A percentile compares a stretch with the other conserved stretches of the same genome.
These are phyloP conservation scores for Catajapyx aquilonaris DNA, from an alignment of 1,140 invertebrate species.

Conservation along the genomic window DNA sequence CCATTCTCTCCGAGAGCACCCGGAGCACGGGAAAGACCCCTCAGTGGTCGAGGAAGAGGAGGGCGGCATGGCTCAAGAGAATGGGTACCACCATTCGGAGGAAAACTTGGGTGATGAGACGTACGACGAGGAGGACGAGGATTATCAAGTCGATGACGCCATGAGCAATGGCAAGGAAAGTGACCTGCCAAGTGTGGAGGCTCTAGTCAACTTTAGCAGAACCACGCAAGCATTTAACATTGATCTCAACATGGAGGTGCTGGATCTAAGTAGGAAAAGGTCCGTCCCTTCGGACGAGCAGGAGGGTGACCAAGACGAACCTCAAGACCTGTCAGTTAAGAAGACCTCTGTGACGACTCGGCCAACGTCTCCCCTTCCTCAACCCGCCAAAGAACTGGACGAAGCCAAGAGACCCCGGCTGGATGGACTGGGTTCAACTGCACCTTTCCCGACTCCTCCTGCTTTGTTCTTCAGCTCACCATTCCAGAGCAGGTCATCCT, in stretches of 20 bases:
- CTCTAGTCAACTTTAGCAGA: constrained; percentile 10
- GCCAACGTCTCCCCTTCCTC: background rate
- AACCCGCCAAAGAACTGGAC: constrained; percentile 1
- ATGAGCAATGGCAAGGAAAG: background rate
- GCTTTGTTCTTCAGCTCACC: constrained; percentile 3
- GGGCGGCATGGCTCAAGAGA: constrained; percentile 6
- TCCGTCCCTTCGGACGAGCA: no score
- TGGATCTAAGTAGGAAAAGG: constrained; percentile 72
- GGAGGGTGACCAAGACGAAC: constrained; percentile 10
- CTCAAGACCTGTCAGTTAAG: constrained; percentile 11
- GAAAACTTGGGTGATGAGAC: no score
- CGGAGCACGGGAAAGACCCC: no score
- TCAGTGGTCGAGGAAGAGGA: constrained; percentile 8
- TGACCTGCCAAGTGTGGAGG: constrained; percentile 9
- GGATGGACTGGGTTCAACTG: background rate
- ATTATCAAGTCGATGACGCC: background rate
- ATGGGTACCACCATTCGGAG: constrained; percentile 6
- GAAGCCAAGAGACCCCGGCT: background rate
- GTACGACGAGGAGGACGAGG: no score
- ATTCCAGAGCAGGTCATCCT: constrained; percentile 5
- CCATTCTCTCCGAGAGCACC: no score
- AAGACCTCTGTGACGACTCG: constrained; percentile 5
- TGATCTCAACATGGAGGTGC: constrained; percentile 54
- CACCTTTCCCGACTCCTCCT: background rate
- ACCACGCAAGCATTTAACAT: no score